phyloP scores from a whole-genome alignment of 1,140 invertebrate species.

The Macrotrachela quadricornifera region DNA sequence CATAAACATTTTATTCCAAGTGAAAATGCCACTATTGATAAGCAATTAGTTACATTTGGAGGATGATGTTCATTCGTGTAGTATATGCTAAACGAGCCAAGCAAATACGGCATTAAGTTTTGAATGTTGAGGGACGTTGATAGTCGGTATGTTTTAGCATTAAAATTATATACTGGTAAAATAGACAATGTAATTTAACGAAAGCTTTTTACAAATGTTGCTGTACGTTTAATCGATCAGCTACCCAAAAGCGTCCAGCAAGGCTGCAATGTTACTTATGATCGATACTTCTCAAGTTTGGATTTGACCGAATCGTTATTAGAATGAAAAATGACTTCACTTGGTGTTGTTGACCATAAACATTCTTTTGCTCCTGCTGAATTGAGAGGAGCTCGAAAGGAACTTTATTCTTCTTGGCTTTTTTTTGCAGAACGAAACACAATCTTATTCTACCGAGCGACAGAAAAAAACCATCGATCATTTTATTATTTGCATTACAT shows the following conservation, averaged over 20 bases:
- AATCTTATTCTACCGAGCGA: slow-evolving; percentile 12
- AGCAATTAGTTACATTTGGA: not conserved
- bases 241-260: no score
- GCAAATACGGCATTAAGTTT: not conserved
- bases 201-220: no score
- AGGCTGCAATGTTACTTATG: not conserved
- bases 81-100: not conserved
- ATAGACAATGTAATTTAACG: not conserved
- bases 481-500: slow-evolving; percentile 9
- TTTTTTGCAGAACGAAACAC: slow-evolving; percentile 7
- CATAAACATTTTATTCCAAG: not conserved
- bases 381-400: not conserved
- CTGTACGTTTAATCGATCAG: no score
- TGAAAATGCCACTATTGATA: not conserved
- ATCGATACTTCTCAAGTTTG: not conserved
- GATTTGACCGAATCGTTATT: not conserved
- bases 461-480: slow-evolving; percentile 10
- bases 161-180: not conserved
- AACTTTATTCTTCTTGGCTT: not conserved
- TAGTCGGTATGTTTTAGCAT: not conserved
- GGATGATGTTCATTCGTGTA: not conserved
- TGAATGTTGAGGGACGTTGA: not conserved
- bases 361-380: not conserved
- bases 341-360: not conserved
- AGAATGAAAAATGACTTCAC: not conserved